phyloP scores from a whole-genome alignment of 2,113 vertebrate genomes.

The Pipa parva region DNA sequence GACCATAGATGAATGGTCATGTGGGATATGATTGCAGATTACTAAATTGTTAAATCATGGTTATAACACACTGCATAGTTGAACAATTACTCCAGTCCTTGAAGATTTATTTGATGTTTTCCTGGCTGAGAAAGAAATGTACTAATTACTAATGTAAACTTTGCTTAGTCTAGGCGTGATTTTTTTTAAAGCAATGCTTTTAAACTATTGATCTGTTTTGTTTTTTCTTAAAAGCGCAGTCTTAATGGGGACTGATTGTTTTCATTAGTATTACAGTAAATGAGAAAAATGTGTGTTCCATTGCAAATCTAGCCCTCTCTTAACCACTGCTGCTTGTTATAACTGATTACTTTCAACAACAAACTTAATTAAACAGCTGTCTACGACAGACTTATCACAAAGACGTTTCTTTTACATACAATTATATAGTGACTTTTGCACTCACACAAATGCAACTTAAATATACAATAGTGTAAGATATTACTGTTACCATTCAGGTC shows the following conservation, averaged over 20 bases:
- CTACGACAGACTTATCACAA: too few relatives aligned
- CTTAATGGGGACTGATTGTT: conserved; percentile 61
- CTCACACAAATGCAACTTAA: too few relatives aligned
- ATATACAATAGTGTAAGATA: too few relatives aligned
- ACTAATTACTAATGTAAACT: not conserved
- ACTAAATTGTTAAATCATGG: not conserved
- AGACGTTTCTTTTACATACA: too few relatives aligned
- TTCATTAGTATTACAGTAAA: too few relatives aligned
- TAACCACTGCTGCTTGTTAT: too few relatives aligned
- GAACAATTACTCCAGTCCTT: not conserved
- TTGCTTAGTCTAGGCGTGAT: conserved; percentile 7
- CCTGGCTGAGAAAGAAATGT: conserved; percentile 6
- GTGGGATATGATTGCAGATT: not conserved
- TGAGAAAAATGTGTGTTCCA: too few relatives aligned
- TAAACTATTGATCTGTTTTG: conserved; percentile 8
- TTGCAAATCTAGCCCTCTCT: too few relatives aligned
- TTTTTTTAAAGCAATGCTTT: not conserved
- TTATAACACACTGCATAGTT: not conserved
- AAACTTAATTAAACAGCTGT: too few relatives aligned
- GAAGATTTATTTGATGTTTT: conserved; percentile 11
- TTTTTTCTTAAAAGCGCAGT: conserved; percentile 2
- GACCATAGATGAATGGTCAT: conserved; percentile 16
- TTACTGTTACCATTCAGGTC: too few relatives aligned
- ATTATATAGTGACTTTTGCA: too few relatives aligned
- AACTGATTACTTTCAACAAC: too few relatives aligned